Percentiles rank a stretch among this genome's conserved stretches.
Evolutionary conservation across 2,113 vertebrate genomes (phyloP).

Genomic region (Recurvirostra avosetta): DNA sequence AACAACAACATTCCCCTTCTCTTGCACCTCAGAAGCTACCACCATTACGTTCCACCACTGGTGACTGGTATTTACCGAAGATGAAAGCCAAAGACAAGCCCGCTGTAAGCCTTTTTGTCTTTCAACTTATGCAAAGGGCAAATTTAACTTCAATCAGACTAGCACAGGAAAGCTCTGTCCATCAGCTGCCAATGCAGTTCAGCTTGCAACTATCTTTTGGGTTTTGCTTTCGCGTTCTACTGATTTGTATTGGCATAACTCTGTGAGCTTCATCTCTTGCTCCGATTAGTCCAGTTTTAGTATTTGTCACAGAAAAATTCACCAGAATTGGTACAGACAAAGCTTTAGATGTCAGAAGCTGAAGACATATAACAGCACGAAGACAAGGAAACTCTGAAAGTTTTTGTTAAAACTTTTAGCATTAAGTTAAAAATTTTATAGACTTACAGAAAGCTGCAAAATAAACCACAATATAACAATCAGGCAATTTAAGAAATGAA

Average conservation of each 20-base stretch:
- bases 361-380: neutral
- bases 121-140: neutral
- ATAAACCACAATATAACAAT: neutral
- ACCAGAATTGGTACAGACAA: neutral
- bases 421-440: neutral
- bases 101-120: neutral
- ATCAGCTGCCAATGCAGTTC: neutral
- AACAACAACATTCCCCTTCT: neutral
- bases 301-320: neutral
- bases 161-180: neutral
- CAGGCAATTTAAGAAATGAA: neutral
- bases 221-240: neutral
- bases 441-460: neutral
- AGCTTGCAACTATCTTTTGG: neutral
- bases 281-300: neutral
- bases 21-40: neutral
- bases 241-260: neutral
- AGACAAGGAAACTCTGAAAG: neutral
- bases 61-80: neutral
- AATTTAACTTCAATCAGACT: neutral
- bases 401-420: neutral
- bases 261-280: neutral
- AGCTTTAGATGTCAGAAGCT: neutral
- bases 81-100: conserved; percentile 7
- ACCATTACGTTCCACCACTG: neutral